Evolutionary conservation across 2,797 vertebrate genomes (phyloP).

Genomic region (Rhabdomys pumilio): DNA sequence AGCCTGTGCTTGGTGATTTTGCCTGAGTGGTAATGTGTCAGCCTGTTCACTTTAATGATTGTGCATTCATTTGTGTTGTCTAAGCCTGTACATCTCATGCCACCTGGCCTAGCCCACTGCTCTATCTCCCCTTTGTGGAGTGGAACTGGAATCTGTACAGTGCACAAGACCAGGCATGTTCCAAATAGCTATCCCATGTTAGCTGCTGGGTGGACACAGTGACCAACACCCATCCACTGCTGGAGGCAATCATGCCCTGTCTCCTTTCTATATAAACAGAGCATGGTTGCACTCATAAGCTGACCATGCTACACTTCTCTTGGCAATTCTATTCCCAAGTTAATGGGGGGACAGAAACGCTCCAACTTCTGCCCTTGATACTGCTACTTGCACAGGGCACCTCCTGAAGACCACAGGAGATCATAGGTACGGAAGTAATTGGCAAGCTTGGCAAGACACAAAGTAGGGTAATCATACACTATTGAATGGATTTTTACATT

Average conservation of each 20-base stretch:
- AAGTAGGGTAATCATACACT: neutral
- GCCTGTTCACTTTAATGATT: neutral
- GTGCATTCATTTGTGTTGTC: neutral
- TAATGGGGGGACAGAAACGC: neutral
- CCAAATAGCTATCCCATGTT: too few species aligned
- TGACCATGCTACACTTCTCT: neutral
- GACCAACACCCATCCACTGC: neutral
- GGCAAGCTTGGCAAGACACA: slow-evolving; percentile 22
- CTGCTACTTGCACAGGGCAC: neutral
- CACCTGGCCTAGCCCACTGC: neutral
- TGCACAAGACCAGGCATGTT: neutral
- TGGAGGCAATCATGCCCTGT: neutral
- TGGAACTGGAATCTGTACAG: too few species aligned
- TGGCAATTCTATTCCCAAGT: neutral
- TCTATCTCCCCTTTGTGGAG: neutral
- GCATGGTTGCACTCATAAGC: neutral
- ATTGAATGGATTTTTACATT: neutral
- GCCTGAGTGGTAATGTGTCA: neutral
- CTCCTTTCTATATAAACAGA: neutral
- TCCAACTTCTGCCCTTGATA: neutral
- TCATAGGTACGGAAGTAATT: neutral
- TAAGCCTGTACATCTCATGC: neutral
- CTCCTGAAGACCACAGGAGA: neutral
- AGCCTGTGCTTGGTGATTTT: too few species aligned
- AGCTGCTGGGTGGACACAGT: neutral